phyloP scores from a whole-genome alignment of 2,888 invertebrate species.

The Sipunculus nudus region DNA sequence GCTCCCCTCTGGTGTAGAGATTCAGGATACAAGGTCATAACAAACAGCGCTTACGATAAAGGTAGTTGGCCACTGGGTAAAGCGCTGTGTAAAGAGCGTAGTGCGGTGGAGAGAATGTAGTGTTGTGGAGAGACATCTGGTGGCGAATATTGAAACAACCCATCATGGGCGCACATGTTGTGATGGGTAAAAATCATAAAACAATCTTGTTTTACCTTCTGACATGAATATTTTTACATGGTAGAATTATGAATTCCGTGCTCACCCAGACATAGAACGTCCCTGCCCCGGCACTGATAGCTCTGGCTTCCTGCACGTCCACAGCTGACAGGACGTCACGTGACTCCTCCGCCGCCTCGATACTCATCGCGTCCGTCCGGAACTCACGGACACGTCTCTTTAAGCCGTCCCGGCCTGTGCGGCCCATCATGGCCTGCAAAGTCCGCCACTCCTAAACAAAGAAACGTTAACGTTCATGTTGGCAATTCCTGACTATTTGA shows the following conservation, averaged over 20 bases:
- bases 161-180: background rate
- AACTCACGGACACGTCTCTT: conserved; percentile 35
- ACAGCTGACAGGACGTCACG: conserved; percentile 33
- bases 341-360: conserved; percentile 19
- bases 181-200: background rate
- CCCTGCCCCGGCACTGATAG: conserved; percentile 52
- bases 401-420: conserved; percentile 44
- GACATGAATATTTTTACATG: no score
- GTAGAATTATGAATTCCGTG: background rate
- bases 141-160: background rate
- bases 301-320: conserved; percentile 43
- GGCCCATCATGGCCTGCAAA: conserved; percentile 45
- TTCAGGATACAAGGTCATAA: no score
- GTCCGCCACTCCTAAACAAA: conserved; percentile 53
- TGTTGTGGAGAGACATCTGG: background rate
- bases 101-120: background rate
- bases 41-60: no score
- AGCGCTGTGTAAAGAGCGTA: background rate
- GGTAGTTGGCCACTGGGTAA: background rate
- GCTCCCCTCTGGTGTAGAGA: no score
- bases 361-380: conserved; percentile 28
- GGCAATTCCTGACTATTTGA: no score
- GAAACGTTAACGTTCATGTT: no score
- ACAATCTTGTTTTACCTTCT: no score
- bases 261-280: conserved; percentile 53